phyloP scores from a whole-genome alignment of 2,113 vertebrate species.

The Brienomyrus brachyistius region DNA sequence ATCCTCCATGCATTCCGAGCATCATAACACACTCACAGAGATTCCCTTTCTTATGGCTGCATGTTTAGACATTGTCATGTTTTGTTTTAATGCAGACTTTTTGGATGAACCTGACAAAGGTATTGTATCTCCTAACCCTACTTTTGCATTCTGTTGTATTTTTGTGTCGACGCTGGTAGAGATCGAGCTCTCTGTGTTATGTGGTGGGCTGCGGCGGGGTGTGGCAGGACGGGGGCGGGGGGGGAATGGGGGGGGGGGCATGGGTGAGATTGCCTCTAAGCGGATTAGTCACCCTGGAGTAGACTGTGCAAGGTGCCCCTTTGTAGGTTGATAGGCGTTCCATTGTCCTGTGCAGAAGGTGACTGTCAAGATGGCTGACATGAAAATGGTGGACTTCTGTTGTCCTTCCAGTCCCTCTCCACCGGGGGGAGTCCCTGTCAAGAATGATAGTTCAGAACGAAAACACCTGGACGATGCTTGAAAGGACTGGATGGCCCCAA shows the following conservation, averaged over 20 bases:
- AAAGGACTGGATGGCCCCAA: background rate
- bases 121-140: conserved; percentile 68
- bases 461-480: background rate
- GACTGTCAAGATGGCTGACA: background rate
- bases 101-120: conserved; percentile 71
- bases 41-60: conserved; percentile 8
- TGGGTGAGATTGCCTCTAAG: conserved; percentile 36
- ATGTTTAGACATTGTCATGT: conserved; percentile 61
- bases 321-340: conserved; percentile 28
- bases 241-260: conserved; percentile 10
- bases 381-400: background rate
- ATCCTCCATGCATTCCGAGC: conserved; percentile 2
- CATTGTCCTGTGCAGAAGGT: conserved; percentile 18
- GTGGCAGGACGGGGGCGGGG: conserved; percentile 40
- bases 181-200: conserved; percentile 50
- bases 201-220: conserved; percentile 12
- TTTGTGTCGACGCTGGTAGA: conserved; percentile 56
- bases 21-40: background rate
- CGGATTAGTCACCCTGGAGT: conserved; percentile 29
- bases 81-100: conserved; percentile 73
- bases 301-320: conserved; percentile 1
- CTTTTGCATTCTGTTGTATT: conserved; percentile 43
- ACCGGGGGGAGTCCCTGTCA: background rate
- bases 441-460: background rate
- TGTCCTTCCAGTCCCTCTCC: background rate